phyloP scores from a whole-genome alignment of 1,140 invertebrate species.

The Coelopa frigida region DNA sequence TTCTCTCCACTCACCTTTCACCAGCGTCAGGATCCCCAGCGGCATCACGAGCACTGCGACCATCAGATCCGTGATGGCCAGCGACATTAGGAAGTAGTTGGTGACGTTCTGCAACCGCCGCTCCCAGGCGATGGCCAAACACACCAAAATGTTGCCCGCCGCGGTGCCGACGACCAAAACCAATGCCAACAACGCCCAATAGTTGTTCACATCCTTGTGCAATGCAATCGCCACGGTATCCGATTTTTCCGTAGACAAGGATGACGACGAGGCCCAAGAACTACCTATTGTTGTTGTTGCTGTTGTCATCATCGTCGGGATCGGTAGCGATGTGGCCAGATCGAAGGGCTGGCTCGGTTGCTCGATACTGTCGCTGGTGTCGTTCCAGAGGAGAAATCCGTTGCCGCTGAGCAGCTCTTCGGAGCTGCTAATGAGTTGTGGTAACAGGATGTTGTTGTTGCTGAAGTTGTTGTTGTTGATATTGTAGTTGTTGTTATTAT shows the following conservation, averaged over 20 bases:
- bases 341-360: not conserved
- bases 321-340: conserved; percentile 6
- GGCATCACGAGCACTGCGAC: conserved; percentile 90
- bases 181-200: conserved; percentile 68
- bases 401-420: too few species aligned
- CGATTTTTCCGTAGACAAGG: not conserved
- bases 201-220: conserved; percentile 50
- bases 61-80: conserved; percentile 92
- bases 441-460: too few species aligned
- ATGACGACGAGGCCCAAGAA: not conserved
- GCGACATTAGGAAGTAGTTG: conserved; percentile 92
- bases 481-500: conserved; percentile 3
- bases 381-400: conserved; percentile 2
- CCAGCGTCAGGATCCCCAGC: conserved; percentile 70
- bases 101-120: conserved; percentile 87
- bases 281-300: not conserved
- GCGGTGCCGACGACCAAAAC: conserved; percentile 80
- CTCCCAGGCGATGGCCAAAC: conserved; percentile 84
- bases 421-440: too few species aligned
- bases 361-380: conserved; percentile 7
- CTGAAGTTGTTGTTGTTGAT: not conserved
- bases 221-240: conserved; percentile 9
- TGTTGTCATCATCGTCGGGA: conserved; percentile 21
- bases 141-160: conserved; percentile 89
- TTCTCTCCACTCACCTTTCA: conserved; percentile 56